These are phyloP conservation scores for Astyanax mexicanus DNA, from an alignment of 2,797 vertebrate species.

Conservation along the genomic window DNA sequence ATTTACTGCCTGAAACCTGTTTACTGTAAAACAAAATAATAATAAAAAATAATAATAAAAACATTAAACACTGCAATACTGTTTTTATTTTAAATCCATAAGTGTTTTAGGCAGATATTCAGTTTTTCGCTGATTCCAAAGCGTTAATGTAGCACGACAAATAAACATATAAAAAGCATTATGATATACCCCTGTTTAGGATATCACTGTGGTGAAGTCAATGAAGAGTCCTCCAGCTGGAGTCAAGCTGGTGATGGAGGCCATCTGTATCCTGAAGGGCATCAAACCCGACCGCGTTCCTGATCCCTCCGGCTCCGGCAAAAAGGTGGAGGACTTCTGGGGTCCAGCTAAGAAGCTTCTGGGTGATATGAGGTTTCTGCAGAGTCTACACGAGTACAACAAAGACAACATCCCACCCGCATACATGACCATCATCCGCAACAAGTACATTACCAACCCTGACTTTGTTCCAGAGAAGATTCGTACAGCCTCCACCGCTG, in stretches of 20 bases:
- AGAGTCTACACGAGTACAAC: conserved; percentile 91
- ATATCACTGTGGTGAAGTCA: conserved; percentile 91
- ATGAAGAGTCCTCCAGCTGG: conserved; percentile 92
- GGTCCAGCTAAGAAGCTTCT: conserved; percentile 90
- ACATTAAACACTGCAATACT: no score
- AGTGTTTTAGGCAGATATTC: no score
- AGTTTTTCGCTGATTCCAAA: no score
- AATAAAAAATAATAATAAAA: no score
- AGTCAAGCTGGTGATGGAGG: conserved; percentile 93
- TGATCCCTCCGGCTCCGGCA: conserved; percentile 86
- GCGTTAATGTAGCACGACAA: no score
- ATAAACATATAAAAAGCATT: neutral
- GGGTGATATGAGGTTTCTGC: conserved; percentile 90
- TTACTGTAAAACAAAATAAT: no score
- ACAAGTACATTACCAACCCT: conserved; percentile 89
- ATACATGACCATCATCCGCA: conserved; percentile 85
- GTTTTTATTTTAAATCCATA: no score
- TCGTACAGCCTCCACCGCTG: conserved; percentile 88
- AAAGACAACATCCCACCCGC: conserved; percentile 88
- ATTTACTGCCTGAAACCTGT: no score
- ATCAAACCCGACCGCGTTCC: conserved; percentile 89
- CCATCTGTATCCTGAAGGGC: conserved; percentile 93
- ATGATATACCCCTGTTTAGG: conserved; percentile 70
- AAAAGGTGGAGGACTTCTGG: conserved; percentile 92
- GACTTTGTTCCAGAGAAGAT: conserved; percentile 94